Conservation (phyloP, 2,888 invertebrate genomes). For the Drosophila anomalipes region DNA sequence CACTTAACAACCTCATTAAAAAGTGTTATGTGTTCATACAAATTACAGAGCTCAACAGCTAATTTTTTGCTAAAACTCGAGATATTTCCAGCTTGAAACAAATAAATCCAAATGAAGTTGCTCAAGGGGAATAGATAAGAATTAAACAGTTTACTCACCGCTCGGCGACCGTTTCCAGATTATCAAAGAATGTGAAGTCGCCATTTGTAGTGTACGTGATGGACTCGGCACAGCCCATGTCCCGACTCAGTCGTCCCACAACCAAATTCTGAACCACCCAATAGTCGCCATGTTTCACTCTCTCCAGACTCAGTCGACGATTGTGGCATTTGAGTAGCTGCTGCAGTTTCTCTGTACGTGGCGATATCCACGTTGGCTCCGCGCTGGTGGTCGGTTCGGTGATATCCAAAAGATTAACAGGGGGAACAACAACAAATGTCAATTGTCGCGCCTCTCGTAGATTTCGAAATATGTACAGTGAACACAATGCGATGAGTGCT, state of each 20-base stretch:
- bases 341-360: conserved; percentile 57
- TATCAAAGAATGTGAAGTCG: conserved; percentile 89
- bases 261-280: conserved; percentile 89
- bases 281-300: conserved; percentile 76
- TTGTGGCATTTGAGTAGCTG: conserved; percentile 70
- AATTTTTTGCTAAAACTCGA: background rate
- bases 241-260: conserved; percentile 84
- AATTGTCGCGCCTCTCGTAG: conserved; percentile 20
- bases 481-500: conserved; percentile 11
- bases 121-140: background rate
- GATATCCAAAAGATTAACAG: background rate
- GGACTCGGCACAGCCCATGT: conserved; percentile 87
- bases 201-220: conserved; percentile 90
- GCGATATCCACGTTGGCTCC: background rate
- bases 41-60: background rate
- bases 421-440: background rate
- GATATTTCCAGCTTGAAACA: background rate
- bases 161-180: conserved; percentile 87
- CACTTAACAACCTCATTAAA: background rate
- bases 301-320: conserved; percentile 57
- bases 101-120: background rate
- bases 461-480: conserved; percentile 36
- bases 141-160: conserved; percentile 68
- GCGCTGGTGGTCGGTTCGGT: background rate
- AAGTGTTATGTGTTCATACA: background rate